Conservation (phyloP, 2,888 invertebrate species). For the Ferrisia virgata region DNA sequence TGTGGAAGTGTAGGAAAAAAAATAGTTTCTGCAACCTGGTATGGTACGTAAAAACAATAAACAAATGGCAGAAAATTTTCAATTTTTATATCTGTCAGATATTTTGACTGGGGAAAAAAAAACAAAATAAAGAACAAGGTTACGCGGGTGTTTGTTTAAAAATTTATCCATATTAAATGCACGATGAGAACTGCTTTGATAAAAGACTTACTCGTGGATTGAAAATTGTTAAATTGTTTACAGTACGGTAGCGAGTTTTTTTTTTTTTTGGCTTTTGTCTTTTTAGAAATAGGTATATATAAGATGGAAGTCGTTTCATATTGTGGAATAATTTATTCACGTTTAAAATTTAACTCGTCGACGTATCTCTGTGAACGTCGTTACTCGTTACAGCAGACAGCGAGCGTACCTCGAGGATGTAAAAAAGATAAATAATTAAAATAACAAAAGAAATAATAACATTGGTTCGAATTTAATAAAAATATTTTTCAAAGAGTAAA, state of each 20-base stretch:
- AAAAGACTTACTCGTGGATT: neutral
- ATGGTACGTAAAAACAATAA: no score
- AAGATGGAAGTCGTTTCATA: neutral
- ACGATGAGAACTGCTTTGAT: neutral
- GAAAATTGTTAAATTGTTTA: neutral
- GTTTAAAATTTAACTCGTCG: neutral
- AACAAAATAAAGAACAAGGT: neutral
- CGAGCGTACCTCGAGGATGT: neutral
- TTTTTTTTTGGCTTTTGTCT: neutral
- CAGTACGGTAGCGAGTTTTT: neutral
- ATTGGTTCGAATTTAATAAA: neutral
- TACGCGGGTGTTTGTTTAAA: neutral
- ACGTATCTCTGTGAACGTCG: no score
- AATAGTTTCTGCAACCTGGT: no score
- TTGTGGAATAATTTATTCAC: neutral
- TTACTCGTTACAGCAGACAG: neutral
- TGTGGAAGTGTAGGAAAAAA: no score
- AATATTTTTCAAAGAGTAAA: neutral
- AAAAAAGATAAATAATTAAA: constrained; percentile 9
- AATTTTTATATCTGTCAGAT: neutral
- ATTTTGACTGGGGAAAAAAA: neutral
- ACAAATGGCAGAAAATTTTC: neutral
- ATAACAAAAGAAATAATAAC: constrained; percentile 12
- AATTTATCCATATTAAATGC: neutral
- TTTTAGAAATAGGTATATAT: neutral